These are phyloP conservation scores for Ectemnius cavifrons DNA, from an alignment of 2,888 invertebrate genomes.

Conservation along the genomic window DNA sequence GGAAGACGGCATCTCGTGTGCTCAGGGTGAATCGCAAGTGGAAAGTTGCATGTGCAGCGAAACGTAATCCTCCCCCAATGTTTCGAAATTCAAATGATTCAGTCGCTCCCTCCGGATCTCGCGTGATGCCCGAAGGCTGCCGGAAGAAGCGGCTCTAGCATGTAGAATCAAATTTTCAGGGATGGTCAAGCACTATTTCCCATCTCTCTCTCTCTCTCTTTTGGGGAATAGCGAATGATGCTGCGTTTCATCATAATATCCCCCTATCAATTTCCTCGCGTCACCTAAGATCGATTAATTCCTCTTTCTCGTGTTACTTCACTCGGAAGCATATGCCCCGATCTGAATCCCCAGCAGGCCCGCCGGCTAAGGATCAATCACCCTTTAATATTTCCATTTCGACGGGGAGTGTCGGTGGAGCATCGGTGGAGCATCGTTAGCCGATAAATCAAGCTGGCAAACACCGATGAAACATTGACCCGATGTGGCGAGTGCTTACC, in stretches of 20 bases:
- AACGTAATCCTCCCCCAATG: constrained; percentile 45
- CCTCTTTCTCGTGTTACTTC: no score
- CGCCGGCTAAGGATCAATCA: neutral
- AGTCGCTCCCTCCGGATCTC: constrained; percentile 5
- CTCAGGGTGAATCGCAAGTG: constrained; percentile 18
- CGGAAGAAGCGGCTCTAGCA: neutral
- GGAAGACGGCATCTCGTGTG: neutral
- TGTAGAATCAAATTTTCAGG: neutral
- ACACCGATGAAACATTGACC: neutral
- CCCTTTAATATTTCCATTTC: constrained; percentile 1
- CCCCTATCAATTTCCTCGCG: neutral
- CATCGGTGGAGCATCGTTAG: neutral
- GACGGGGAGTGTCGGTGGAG: no score
- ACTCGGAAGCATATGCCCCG: no score
- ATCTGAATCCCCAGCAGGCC: no score
- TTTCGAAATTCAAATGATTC: constrained; percentile 50
- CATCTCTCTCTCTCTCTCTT: no score
- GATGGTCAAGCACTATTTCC: constrained; percentile 20
- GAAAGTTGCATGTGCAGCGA: constrained; percentile 47
- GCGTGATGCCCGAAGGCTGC: neutral
- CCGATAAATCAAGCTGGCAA: neutral
- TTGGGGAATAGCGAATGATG: neutral
- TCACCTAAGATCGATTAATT: no score
- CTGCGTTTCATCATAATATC: neutral
- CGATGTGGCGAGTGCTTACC: neutral